Evolutionary conservation across 2,888 invertebrate species (phyloP).

Genomic region (Pyrocoelia pectoralis): DNA sequence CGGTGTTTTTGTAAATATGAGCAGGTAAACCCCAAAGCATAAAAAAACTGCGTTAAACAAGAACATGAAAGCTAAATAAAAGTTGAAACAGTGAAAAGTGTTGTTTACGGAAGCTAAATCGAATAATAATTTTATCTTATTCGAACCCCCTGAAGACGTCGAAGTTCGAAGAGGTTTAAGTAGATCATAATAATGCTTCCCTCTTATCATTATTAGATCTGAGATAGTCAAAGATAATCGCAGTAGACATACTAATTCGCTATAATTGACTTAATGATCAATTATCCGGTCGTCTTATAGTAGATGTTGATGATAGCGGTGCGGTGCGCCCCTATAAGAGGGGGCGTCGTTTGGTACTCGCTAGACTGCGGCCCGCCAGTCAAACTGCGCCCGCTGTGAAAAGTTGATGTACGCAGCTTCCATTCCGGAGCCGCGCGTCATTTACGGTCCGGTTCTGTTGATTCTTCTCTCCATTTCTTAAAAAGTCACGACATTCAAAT

Average conservation of each 20-base stretch:
- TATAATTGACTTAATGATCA: conserved; percentile 57
- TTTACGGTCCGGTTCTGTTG: conserved; percentile 28
- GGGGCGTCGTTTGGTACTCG: conserved; percentile 43
- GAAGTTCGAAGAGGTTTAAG: not conserved
- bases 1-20: too few species aligned
- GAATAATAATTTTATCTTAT: not conserved
- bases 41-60: too few species aligned
- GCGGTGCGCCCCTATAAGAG: conserved; percentile 54
- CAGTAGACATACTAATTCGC: conserved; percentile 54
- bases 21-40: too few species aligned
- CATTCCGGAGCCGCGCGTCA: conserved; percentile 38
- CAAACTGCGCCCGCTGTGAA: conserved; percentile 52
- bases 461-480: not conserved
- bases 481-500: not conserved
- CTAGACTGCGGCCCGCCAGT: conserved; percentile 60
- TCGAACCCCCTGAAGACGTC: not conserved
- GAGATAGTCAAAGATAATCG: conserved; percentile 44
- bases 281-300: conserved; percentile 52
- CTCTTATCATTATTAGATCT: conserved; percentile 9
- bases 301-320: conserved; percentile 46
- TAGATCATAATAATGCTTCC: not conserved
- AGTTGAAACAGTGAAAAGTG: not conserved
- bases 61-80: not conserved
- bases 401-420: conserved; percentile 45
- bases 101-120: not conserved